These are phyloP conservation scores for Danio albolineatus DNA, from an alignment of 2,797 vertebrate species.

Conservation along the genomic window DNA sequence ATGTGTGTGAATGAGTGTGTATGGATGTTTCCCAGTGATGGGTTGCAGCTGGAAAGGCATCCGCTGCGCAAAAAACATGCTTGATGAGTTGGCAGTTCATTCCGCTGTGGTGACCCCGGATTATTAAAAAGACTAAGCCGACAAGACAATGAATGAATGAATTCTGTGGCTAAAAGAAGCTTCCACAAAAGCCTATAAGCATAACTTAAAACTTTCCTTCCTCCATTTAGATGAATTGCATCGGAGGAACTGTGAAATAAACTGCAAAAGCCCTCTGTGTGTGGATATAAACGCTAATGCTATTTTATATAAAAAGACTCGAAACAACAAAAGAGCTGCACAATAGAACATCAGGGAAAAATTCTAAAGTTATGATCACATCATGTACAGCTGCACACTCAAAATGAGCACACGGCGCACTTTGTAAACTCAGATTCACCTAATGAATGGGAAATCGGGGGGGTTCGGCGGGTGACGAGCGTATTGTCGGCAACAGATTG, in stretches of 20 bases:
- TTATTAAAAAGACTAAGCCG: no score
- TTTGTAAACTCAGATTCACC: conserved; percentile 29
- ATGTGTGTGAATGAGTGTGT: no score
- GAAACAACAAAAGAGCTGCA: conserved; percentile 14
- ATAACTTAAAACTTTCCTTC: neutral
- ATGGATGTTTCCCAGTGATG: no score
- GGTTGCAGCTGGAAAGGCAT: no score
- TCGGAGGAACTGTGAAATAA: conserved; percentile 26
- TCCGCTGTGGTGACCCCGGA: no score
- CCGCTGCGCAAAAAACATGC: no score
- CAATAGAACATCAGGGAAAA: conserved; percentile 23
- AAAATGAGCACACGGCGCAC: neutral
- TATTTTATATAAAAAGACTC: conserved; percentile 38
- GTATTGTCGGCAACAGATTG: conserved; percentile 38
- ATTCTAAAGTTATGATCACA: conserved; percentile 11
- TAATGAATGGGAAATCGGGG: conserved; percentile 17
- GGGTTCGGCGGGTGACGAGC: conserved; percentile 11
- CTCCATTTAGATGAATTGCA: conserved; percentile 3
- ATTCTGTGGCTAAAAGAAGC: no score
- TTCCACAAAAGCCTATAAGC: neutral
- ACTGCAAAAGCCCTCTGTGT: neutral
- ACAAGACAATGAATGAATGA: no score
- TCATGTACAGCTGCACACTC: neutral
- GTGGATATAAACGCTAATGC: conserved; percentile 13
- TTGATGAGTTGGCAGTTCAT: no score